phyloP scores from a whole-genome alignment of 2,797 vertebrate species.

The Adrianichthys oophorus region DNA sequence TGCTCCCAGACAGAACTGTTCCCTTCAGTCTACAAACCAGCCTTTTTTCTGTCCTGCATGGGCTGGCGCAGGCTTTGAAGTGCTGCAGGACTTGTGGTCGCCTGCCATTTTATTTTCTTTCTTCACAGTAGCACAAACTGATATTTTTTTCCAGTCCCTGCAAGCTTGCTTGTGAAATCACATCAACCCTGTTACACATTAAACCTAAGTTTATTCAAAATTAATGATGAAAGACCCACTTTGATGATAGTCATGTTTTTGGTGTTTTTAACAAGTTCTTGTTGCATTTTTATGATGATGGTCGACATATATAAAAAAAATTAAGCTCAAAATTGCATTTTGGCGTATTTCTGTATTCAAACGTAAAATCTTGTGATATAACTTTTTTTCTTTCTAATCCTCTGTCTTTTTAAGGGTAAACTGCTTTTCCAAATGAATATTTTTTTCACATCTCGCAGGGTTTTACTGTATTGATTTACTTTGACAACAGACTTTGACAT shows the following conservation, averaged over 20 bases:
- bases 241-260: too few species aligned
- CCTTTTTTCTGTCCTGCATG: not conserved
- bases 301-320: too few species aligned
- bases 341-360: too few species aligned
- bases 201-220: conserved; percentile 6
- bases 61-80: not conserved
- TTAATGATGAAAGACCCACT: not conserved
- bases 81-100: conserved; percentile 32
- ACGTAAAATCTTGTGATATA: too few species aligned
- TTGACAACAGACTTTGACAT: not conserved
- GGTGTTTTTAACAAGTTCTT: not conserved
- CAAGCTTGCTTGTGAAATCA: conserved; percentile 47
- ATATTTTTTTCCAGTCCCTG: conserved; percentile 19
- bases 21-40: conserved; percentile 1
- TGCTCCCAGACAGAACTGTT: conserved; percentile 1
- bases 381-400: too few species aligned
- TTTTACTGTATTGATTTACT: not conserved
- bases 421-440: not conserved
- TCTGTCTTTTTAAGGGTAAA: not conserved
- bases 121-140: conserved; percentile 25
- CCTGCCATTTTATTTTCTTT: conserved; percentile 18
- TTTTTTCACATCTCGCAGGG: not conserved
- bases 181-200: conserved; percentile 38
- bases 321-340: too few species aligned
- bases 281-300: not conserved